phyloP scores from a whole-genome alignment of 2,888 invertebrate species.

The Hypselothyrea guttata region DNA sequence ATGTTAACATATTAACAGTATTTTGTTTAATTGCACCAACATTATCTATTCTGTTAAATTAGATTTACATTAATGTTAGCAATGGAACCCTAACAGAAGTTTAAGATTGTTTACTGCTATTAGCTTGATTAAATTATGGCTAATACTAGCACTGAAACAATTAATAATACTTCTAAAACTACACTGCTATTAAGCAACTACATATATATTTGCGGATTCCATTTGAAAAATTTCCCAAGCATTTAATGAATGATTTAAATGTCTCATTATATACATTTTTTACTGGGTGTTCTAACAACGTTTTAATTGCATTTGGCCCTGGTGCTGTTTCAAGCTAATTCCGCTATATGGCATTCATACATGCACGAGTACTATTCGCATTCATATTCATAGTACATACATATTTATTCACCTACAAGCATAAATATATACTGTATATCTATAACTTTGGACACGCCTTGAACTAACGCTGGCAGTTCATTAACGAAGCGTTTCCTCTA shows the following conservation, averaged over 20 bases:
- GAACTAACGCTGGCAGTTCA: conserved; percentile 58
- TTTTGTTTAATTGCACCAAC: conserved; percentile 13
- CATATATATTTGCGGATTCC: no score
- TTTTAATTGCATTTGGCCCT: conserved; percentile 4
- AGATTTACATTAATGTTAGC: no score
- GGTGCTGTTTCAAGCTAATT: conserved; percentile 4
- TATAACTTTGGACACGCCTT: conserved; percentile 56
- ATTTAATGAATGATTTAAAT: background rate
- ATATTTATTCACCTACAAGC: conserved; percentile 2
- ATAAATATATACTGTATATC: background rate
- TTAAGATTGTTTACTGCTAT: no score
- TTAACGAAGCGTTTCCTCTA: conserved; percentile 58
- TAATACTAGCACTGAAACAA: no score
- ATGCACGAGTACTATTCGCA: background rate
- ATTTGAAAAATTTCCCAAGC: no score
- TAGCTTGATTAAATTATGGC: no score
- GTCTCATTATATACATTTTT: no score
- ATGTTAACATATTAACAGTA: no score
- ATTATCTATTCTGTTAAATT: no score
- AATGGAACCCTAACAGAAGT: no score
- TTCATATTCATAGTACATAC: conserved; percentile 34
- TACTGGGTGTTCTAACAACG: conserved; percentile 1
- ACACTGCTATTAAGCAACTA: no score
- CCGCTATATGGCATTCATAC: conserved; percentile 1
- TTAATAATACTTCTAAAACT: no score